These are phyloP conservation scores for Gymnarchus niloticus DNA, from an alignment of 2,113 vertebrate species.

Conservation along the genomic window DNA sequence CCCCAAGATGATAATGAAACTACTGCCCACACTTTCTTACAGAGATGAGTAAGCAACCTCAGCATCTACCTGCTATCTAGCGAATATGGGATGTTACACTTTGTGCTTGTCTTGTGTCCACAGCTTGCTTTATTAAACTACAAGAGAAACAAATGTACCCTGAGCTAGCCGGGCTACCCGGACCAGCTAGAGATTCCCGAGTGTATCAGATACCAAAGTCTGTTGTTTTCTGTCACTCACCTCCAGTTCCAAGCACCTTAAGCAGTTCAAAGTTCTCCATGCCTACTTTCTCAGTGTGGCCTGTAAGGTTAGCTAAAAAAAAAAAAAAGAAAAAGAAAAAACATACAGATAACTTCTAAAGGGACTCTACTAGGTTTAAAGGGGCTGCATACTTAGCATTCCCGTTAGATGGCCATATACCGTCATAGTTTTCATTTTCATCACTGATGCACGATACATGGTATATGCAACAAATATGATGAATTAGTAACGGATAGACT, in stretches of 20 bases:
- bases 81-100: not conserved
- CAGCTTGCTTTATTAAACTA: not conserved
- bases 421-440: not conserved
- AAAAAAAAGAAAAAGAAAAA: conserved; percentile 24
- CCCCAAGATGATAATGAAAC: not conserved
- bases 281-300: conserved; percentile 90
- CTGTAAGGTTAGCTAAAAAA: conserved; percentile 86
- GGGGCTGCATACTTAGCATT: not conserved
- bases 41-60: not conserved
- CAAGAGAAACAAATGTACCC: not conserved
- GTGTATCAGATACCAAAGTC: not conserved
- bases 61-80: not conserved
- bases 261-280: conserved; percentile 98
- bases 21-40: not conserved
- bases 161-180: not conserved
- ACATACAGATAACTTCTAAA: not conserved
- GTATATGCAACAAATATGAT: not conserved
- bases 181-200: not conserved
- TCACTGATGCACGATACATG: not conserved
- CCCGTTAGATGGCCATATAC: not conserved
- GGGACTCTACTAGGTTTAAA: not conserved
- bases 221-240: conserved; percentile 56
- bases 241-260: conserved; percentile 96
- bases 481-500: not conserved
- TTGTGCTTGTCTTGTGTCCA: not conserved